Evolutionary conservation across 2,888 invertebrate species (phyloP).

Genomic region (Chrysomela aeneicollis): DNA sequence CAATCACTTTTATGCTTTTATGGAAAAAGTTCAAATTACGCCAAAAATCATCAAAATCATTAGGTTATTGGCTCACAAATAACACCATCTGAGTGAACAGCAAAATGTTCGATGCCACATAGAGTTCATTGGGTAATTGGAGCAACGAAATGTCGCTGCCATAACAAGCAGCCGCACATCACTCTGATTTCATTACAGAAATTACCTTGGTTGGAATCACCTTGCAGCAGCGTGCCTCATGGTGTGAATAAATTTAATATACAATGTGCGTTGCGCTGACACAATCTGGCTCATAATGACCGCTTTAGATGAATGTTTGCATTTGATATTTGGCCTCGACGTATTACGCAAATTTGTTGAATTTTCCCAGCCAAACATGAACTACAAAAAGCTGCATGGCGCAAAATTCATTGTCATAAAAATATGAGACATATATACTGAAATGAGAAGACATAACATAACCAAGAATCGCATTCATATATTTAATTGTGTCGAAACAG

Average conservation of each 20-base stretch:
- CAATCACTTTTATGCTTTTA: no score
- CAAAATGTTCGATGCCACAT: no score
- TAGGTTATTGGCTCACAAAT: no score
- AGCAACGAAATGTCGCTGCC: not conserved
- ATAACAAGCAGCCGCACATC: constrained; percentile 7
- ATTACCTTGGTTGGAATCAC: constrained; percentile 25
- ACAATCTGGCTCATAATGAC: constrained; percentile 32
- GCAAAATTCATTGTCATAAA: not conserved
- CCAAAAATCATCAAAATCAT: no score
- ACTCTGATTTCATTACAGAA: constrained; percentile 1
- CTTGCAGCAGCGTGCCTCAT: constrained; percentile 12
- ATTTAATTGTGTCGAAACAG: no score
- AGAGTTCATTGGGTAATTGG: not conserved
- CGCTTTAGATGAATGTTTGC: constrained; percentile 30
- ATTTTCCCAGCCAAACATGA: constrained; percentile 18
- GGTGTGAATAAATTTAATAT: constrained; percentile 24
- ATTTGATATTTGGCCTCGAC: constrained; percentile 27
- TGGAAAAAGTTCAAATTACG: no score
- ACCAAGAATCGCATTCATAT: no score
- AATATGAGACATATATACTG: no score
- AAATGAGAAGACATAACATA: no score
- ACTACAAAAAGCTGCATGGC: not conserved
- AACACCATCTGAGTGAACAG: no score
- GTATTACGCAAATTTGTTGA: constrained; percentile 22
- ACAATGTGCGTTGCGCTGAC: constrained; percentile 20